These are phyloP conservation scores for Hassar affinis DNA, from an alignment of 2,113 vertebrate genomes.

Conservation along the genomic window DNA sequence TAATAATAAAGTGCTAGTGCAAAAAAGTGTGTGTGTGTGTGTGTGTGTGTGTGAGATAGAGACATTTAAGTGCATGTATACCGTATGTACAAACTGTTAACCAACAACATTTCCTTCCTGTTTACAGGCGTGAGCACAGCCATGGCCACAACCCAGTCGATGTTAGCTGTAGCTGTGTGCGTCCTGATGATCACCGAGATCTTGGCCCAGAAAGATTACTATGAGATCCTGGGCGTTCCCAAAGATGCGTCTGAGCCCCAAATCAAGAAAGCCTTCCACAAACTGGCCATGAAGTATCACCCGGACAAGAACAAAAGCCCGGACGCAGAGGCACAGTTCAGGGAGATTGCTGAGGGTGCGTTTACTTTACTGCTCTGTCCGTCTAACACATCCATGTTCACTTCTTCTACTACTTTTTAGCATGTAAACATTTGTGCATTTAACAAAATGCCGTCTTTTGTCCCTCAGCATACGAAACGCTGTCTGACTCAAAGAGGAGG, in stretches of 20 bases:
- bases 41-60: too few species aligned
- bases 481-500: constrained; percentile 87
- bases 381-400: not conserved
- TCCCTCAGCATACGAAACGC: constrained; percentile 86
- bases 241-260: constrained; percentile 89
- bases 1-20: too few species aligned
- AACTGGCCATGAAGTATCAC: constrained; percentile 92
- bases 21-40: too few species aligned
- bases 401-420: too few species aligned
- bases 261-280: constrained; percentile 97
- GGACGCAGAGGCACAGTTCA: constrained; percentile 89
- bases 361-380: not conserved
- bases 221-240: constrained; percentile 90
- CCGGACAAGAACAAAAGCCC: constrained; percentile 95
- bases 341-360: constrained; percentile 94
- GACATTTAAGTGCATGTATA: too few species aligned
- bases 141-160: constrained; percentile 86
- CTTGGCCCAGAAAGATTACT: constrained; percentile 88
- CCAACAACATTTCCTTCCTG: constrained; percentile 37
- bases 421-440: not conserved
- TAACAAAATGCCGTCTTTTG: constrained; percentile 12
- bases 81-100: constrained; percentile 10
- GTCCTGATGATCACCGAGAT: constrained; percentile 93
- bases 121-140: constrained; percentile 60
- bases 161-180: constrained; percentile 83